Percentiles rank a stretch among this genome's conserved stretches.
These are phyloP conservation scores for Natrix natrix DNA, from an alignment of 2,797 vertebrate genomes.

Conservation along the genomic window DNA sequence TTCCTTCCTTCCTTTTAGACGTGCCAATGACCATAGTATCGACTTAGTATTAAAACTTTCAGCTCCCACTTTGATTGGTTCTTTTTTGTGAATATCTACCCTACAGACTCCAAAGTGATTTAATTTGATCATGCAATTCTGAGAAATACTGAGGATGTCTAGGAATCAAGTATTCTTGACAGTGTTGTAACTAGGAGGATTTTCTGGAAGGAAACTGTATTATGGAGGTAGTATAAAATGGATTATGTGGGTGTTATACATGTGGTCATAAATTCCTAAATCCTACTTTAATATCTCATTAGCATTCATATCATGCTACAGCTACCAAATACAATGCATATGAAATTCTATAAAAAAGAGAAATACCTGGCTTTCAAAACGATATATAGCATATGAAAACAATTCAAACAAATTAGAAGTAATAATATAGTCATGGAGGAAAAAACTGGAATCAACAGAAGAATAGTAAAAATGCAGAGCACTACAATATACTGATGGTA, in stretches of 20 bases:
- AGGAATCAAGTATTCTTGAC: neutral
- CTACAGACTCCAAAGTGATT: neutral
- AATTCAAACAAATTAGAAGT: constrained; percentile 17
- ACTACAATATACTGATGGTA: constrained; percentile 21
- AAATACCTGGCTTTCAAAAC: constrained; percentile 37
- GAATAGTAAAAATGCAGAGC: constrained; percentile 17
- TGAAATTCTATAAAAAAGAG: neutral
- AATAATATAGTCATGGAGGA: neutral
- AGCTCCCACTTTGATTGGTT: neutral
- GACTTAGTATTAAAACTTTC: neutral
- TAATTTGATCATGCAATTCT: neutral
- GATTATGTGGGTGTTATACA: neutral
- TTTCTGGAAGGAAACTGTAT: neutral
- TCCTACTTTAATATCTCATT: neutral
- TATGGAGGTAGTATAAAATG: neutral
- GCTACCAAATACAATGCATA: constrained; percentile 27
- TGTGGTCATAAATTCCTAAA: neutral
- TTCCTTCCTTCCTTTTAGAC: neutral
- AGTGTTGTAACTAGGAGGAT: neutral
- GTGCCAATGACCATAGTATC: neutral
- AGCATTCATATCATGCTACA: neutral
- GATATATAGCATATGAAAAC: constrained; percentile 6
- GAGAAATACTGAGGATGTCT: neutral
- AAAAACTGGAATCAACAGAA: constrained; percentile 6
- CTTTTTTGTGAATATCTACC: neutral